Evolutionary conservation across 2,797 vertebrate species (phyloP).

Genomic region (Miichthys miiuy): DNA sequence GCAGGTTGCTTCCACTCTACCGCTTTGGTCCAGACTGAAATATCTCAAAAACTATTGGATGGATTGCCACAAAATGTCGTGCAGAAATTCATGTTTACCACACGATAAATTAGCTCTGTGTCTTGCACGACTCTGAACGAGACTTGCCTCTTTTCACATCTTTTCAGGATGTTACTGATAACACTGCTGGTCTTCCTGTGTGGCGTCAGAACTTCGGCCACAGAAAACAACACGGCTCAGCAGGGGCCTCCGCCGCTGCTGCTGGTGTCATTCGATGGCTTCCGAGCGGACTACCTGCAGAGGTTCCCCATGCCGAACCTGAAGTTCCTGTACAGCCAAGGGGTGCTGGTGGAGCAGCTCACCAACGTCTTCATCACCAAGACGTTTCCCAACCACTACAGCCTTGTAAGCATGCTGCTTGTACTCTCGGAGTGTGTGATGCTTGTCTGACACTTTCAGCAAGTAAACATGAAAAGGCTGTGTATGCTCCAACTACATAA

Average conservation of each 20-base stretch:
- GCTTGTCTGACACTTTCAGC: neutral
- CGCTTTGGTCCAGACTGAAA: neutral
- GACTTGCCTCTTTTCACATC: neutral
- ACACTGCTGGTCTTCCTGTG: slow-evolving; percentile 66
- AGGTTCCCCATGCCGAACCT: slow-evolving; percentile 92
- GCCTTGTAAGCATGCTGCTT: slow-evolving; percentile 82
- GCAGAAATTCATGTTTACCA: neutral
- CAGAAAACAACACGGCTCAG: slow-evolving; percentile 27
- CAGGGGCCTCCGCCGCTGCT: slow-evolving; percentile 82
- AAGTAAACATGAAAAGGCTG: neutral
- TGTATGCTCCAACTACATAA: neutral
- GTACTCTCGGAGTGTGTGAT: neutral
- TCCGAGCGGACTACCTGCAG: slow-evolving; percentile 94
- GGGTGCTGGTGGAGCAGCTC: slow-evolving; percentile 91
- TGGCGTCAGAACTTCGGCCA: slow-evolving; percentile 57
- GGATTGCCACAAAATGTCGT: no score
- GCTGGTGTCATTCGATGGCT: slow-evolving; percentile 96
- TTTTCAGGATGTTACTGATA: slow-evolving; percentile 69
- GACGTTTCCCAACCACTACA: slow-evolving; percentile 98
- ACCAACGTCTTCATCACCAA: slow-evolving; percentile 94
- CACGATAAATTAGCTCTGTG: neutral
- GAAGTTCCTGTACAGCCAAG: slow-evolving; percentile 86
- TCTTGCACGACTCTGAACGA: no score
- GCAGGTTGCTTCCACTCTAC: neutral
- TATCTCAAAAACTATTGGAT: neutral